phyloP scores from a whole-genome alignment of 1,140 invertebrate species.

The Euura saliciscinereae region DNA sequence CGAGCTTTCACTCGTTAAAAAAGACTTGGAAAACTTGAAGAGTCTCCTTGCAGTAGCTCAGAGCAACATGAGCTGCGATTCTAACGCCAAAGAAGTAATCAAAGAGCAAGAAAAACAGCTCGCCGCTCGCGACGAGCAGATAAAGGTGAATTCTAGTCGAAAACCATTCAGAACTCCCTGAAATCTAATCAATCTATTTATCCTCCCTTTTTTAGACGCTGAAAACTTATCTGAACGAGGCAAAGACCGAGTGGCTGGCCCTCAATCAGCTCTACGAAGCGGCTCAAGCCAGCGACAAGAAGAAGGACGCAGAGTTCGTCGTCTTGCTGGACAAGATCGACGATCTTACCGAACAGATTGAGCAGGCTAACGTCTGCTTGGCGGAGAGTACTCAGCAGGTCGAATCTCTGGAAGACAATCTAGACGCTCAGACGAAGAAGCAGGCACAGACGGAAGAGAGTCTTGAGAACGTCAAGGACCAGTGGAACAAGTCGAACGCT shows the following conservation, averaged over 20 bases:
- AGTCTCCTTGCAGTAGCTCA: constrained; percentile 35
- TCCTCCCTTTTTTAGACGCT: constrained; percentile 37
- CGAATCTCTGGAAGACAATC: constrained; percentile 43
- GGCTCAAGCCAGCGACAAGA: constrained; percentile 33
- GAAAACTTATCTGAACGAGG: constrained; percentile 50
- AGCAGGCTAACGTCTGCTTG: constrained; percentile 35
- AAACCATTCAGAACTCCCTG: background rate
- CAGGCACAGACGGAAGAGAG: constrained; percentile 30
- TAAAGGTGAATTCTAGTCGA: constrained; percentile 36
- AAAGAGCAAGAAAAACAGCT: constrained; percentile 43
- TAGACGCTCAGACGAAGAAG: constrained; percentile 38
- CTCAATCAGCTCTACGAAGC: constrained; percentile 13
- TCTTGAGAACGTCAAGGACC: constrained; percentile 23
- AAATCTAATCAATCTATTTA: constrained; percentile 5
- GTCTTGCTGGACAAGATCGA: constrained; percentile 38
- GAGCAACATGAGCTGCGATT: constrained; percentile 25
- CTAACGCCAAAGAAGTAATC: constrained; percentile 31
- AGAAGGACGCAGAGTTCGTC: constrained; percentile 31
- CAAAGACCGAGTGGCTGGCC: constrained; percentile 49
- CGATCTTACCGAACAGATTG: constrained; percentile 45
- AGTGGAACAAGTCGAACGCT: constrained; percentile 21
- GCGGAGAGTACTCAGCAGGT: constrained; percentile 36
- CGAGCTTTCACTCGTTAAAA: constrained; percentile 37
- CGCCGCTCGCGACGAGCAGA: constrained; percentile 37
- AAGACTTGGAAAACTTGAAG: constrained; percentile 41